These are phyloP conservation scores for Ichneumoninae sp. DNA, from an alignment of 2,888 invertebrate genomes.

Conservation along the genomic window DNA sequence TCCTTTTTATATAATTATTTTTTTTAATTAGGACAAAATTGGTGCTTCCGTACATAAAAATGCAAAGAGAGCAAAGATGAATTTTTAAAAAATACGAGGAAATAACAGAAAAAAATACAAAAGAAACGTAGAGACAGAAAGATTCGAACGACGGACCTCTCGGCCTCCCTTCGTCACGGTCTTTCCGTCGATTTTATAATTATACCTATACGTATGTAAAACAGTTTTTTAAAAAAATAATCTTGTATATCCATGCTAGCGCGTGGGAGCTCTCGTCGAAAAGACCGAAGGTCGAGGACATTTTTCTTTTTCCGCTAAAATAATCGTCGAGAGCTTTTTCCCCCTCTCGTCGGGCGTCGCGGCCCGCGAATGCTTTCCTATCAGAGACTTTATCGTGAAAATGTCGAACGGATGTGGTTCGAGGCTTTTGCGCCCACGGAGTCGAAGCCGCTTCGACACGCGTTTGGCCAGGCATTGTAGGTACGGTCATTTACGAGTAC, in stretches of 20 bases:
- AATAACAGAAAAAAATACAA: constrained; percentile 30
- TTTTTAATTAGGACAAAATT: constrained; percentile 59
- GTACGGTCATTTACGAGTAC: constrained; percentile 42
- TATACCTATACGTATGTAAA: constrained; percentile 43
- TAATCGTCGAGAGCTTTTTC: constrained; percentile 28
- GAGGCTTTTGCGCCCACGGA: constrained; percentile 27
- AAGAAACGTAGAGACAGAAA: constrained; percentile 14
- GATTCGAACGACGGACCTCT: constrained; percentile 45
- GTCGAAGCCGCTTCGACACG: constrained; percentile 11
- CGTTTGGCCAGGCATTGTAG: constrained; percentile 40
- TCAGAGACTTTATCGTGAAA: constrained; percentile 54
- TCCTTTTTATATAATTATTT: constrained; percentile 17
- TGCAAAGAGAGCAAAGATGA: constrained; percentile 19
- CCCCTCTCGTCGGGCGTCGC: constrained; percentile 20
- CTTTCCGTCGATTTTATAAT: constrained; percentile 60
- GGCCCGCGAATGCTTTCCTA: constrained; percentile 55
- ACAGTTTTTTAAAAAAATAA: neutral
- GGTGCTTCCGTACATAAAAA: constrained; percentile 68
- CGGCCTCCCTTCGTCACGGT: constrained; percentile 56
- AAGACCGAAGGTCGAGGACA: neutral
- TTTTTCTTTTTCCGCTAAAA: neutral
- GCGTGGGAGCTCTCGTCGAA: constrained; percentile 18
- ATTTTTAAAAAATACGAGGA: constrained; percentile 36
- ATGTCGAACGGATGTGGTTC: constrained; percentile 33
- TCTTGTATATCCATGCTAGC: constrained; percentile 34